Conservation (phyloP, 2,113 vertebrate genomes). For the Pleuronectes platessa region DNA sequence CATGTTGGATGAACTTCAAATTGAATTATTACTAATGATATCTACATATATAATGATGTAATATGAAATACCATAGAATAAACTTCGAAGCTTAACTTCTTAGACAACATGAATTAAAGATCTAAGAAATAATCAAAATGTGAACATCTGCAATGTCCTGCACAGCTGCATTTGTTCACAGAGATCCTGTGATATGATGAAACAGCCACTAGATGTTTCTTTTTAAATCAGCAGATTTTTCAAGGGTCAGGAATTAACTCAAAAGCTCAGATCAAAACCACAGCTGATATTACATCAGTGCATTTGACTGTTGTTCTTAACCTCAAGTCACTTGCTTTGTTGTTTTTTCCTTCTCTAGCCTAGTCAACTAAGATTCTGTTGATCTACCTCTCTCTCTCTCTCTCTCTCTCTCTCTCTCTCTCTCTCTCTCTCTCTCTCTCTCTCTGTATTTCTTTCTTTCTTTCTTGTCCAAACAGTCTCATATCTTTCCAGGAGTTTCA, state of each 20-base stretch:
- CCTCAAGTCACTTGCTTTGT: background rate
- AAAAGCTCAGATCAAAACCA: background rate
- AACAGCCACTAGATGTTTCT: background rate
- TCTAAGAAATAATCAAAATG: background rate
- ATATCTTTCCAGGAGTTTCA: slow-evolving; percentile 98
- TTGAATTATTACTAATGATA: no score
- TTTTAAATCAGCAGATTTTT: slow-evolving; percentile 4
- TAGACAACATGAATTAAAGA: background rate
- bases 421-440: no score
- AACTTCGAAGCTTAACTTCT: background rate
- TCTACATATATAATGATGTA: background rate
- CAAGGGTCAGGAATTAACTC: background rate
- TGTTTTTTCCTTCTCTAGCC: background rate
- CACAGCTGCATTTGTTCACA: background rate
- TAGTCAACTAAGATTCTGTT: background rate
- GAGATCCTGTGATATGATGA: no score
- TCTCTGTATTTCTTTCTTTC: slow-evolving; percentile 19
- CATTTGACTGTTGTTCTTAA: background rate
- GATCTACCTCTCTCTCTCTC: no score
- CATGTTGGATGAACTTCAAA: background rate
- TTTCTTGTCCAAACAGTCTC: slow-evolving; percentile 85
- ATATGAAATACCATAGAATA: background rate
- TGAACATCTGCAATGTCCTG: no score
- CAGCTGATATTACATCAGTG: no score
- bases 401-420: no score